Base-by-base conservation (phyloP, 1,140 invertebrate species). In the Drosophila quadrilineata region DNA sequence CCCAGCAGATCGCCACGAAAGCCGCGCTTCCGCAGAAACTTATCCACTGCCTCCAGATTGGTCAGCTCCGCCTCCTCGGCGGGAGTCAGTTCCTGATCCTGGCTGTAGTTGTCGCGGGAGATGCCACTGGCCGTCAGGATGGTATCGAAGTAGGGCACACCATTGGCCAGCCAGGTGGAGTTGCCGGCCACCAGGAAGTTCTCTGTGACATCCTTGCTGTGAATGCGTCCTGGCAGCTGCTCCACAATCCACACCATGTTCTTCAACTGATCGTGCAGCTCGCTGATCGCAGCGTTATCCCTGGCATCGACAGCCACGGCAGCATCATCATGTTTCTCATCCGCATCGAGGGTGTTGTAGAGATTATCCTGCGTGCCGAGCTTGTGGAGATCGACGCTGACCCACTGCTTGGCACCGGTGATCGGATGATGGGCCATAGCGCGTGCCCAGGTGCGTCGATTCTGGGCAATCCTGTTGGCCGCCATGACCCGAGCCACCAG, bases 341-440 rank as follows among this genome's bases (percentile, higher is more conserved):
- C 79, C 9, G 68, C 69, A 8, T 75, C 71, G 19, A 75, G 40
- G 0, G 54, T 60, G 17, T 75, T 71, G 22, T 89, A 76, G 0
- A 88, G 50, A 49, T 74, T 62, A 10, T 72, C 73, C 62, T 70
- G 75, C 16, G 46, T 66, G 4, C 85, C 54, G 62, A 84, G 90
- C 74, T 89, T 92, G 92, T 91, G 93, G 53, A 91, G 94, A 89
- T 98, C 94, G 0, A 97, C 91, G 5, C 95, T 90, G 60, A 97
- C 93, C 97, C 97, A 99, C 87, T 98, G 96, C 70, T 97, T 96
- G 80, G 95, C 95, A 50, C 96, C 95, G 21, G 96, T 97, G 4
- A 95, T 95, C 57, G 95, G 95, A 90, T 97, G 93, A 1, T 89
- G 77, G 0, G 91, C 90, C 24, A 95, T 89, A 0, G 91, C 86